Conservation (phyloP, 2,797 vertebrate genomes). For the Pipistrellus pygmaeus region DNA sequence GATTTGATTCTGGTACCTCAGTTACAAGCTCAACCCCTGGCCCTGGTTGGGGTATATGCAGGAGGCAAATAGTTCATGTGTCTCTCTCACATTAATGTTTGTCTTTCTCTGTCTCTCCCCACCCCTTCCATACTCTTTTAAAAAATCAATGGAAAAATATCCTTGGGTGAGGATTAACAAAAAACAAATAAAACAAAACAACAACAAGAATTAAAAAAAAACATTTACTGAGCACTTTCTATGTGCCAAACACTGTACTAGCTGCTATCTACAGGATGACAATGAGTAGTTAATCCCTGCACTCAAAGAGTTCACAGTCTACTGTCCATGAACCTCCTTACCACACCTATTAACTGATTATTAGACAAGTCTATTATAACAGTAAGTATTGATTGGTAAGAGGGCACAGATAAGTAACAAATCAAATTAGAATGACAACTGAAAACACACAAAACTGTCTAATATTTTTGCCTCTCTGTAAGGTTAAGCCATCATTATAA, state of each 20-base stretch:
- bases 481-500: not conserved
- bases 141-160: too few species aligned
- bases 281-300: not conserved
- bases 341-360: not conserved
- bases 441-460: not conserved
- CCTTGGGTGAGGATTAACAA: too few species aligned
- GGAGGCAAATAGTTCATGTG: too few species aligned
- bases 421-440: not conserved
- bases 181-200: too few species aligned
- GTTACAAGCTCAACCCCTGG: too few species aligned
- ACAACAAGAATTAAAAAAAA: not conserved
- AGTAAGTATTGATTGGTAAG: slow-evolving; percentile 6
- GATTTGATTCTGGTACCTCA: too few species aligned
- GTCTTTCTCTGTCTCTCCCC: too few species aligned
- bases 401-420: not conserved
- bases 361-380: not conserved
- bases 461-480: not conserved
- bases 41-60: too few species aligned
- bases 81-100: too few species aligned
- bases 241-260: not conserved
- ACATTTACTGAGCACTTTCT: not conserved
- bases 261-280: not conserved
- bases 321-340: not conserved
- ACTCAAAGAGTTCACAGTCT: not conserved
- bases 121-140: too few species aligned